Percentiles rank a stretch among this genome's conserved stretches.
These are phyloP conservation scores for Cynoglossus semilaevis DNA, from an alignment of 2,113 vertebrate genomes.

Conservation along the genomic window DNA sequence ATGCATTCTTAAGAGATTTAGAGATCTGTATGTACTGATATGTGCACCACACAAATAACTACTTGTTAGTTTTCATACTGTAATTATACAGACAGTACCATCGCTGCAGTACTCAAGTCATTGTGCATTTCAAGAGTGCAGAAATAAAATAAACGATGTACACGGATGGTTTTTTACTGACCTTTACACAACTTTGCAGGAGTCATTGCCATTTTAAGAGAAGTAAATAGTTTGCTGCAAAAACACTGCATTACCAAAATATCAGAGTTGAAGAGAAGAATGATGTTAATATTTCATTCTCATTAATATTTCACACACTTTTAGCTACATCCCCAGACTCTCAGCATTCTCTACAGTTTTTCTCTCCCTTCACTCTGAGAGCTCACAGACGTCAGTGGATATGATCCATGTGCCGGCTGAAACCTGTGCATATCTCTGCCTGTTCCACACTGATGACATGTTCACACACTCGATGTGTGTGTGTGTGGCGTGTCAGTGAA, in stretches of 20 bases:
- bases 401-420: conserved; percentile 4
- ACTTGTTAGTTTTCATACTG: conserved; percentile 22
- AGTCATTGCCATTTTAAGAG: conserved; percentile 24
- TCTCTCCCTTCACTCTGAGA: conserved; percentile 19
- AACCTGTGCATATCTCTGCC: conserved; percentile 10
- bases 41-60: not conserved
- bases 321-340: conserved; percentile 52
- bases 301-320: conserved; percentile 74
- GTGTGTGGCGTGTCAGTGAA: conserved; percentile 15
- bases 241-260: conserved; percentile 47
- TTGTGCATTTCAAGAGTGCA: too few species aligned
- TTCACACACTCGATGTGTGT: conserved; percentile 1
- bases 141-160: too few species aligned
- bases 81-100: conserved; percentile 13
- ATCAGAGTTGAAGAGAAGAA: conserved; percentile 58
- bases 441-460: conserved; percentile 3
- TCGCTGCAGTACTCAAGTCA: too few species aligned
- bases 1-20: too few species aligned
- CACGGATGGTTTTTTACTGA: not conserved
- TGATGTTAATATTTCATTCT: conserved; percentile 66
- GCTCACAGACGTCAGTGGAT: conserved; percentile 21
- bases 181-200: conserved; percentile 1
- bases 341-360: conserved; percentile 48
- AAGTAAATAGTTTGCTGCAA: conserved; percentile 37
- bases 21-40: too few species aligned